Base-by-base conservation (phyloP, 1,140 invertebrate genomes). In the Chionoecetes opilio region DNA sequence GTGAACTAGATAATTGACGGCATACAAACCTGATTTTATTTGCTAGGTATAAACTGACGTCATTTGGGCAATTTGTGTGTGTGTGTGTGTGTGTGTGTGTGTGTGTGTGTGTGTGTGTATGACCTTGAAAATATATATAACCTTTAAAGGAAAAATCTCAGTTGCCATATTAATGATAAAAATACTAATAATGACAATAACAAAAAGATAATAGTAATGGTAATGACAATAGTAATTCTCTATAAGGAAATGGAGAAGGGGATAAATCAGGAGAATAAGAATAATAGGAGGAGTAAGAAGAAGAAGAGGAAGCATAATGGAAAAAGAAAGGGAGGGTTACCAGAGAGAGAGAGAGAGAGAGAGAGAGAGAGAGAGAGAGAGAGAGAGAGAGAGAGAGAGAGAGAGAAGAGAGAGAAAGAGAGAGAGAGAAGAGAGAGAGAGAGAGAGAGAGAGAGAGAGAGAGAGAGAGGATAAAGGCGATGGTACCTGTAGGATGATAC, bases 401-500 rank as follows among this genome's bases (percentile, higher is more conserved):
- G 89, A 91, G 89, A 91, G n/a, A n/a, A n/a, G n/a, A n/a, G n/a
- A n/a, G n/a, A n/a, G n/a, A n/a, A n/a, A n/a, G n/a, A n/a, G n/a
- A n/a, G n/a, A n/a, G n/a, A n/a, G n/a, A n/a, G n/a, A n/a, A n/a
- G n/a, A n/a, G 89, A 91, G 89, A 91, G 89, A 91, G 89, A 91
- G 89, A 91, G 89, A 91, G 89, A 91, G 89, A 91, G 89, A 91
- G 89, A 91, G 89, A 91, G 89, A 91, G 89, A 91, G 89, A 91
- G 89, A 91, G 89, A 91, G 89, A 91, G 89, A 91, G 89, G 53
- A 38, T 29, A 29, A 53, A 29, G 31, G 41, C n/a, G 41, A 53
- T 26, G 6, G 41, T n/a, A 91, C 31, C 29, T 32, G 41, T 26
- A 75, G 63, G n/a, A 75, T 26, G n/a, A 5, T 17, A 21, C n/a